Base-by-base conservation (phyloP, 2,888 invertebrate species). In the Drosophila greeni region DNA sequence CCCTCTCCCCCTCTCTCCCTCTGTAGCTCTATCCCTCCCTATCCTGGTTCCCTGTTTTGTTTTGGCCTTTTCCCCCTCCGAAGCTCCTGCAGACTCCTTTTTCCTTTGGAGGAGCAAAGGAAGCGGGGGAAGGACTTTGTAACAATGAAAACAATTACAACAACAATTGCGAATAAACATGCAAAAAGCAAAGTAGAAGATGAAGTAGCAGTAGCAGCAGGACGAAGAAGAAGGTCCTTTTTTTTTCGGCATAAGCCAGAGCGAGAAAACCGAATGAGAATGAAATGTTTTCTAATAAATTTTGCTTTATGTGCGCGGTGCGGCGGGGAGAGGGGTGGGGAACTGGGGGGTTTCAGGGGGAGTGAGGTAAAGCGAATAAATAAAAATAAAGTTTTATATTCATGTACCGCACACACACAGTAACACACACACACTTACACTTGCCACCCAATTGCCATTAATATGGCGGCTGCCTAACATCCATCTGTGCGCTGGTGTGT, bases 231-330 rank as follows among this genome's bases (percentile, higher is more conserved):
- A 33, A 54, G 53, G 53, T 43, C 53, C 53, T 54, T 54, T 54
- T 40, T 23, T 54, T 54, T 54, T 40, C 14, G 53, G 20, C 12
- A 26, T 39, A 49, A 53, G 59, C 49, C 51, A 29, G 66, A 47
- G 56, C 70, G 45, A 53, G 56, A 29, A 29, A 49, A 49, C 52
- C 65, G 80, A 77, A 81, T 58, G 80, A 84, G 81, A 81, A 81
- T 81, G 85, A 86, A 86, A 87, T 85, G 80, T 85, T 88, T 87
- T 87, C 87, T 88, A 87, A 87, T 87, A 87, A 87, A 88, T 87
- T 88, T 81, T 87, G 83, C 86, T 88, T 86, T 87, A 88, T 87
- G 87, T 86, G 86, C 82, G 82, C 85, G 76, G 81, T 60, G 76
- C 73, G 79, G 74, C 69, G 5, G 12, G 31, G 47, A 2, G 23